These are phyloP conservation scores for Reticulitermes speratus DNA, from an alignment of 1,140 invertebrate genomes.

Conservation along the genomic window DNA sequence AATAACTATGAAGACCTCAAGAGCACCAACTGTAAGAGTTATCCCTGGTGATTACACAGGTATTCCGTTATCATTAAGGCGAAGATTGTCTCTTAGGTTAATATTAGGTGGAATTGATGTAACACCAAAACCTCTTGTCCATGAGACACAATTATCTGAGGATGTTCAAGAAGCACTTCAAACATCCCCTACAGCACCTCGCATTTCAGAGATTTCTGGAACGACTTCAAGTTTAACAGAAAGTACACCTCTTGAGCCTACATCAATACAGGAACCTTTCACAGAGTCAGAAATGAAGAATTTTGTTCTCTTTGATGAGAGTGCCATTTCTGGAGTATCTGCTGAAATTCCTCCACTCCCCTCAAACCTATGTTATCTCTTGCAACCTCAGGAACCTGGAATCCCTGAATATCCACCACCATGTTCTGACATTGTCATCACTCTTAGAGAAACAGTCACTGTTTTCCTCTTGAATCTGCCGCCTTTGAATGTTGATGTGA, in stretches of 20 bases:
- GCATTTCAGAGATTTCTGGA: background rate
- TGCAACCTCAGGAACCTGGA: background rate
- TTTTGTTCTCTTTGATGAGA: background rate
- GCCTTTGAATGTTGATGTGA: constrained; percentile 59
- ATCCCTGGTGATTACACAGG: background rate
- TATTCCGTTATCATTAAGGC: background rate
- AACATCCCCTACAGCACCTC: background rate
- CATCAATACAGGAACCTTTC: background rate
- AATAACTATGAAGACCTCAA: background rate
- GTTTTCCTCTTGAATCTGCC: constrained; percentile 62
- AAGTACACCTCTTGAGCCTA: background rate
- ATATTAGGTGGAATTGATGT: background rate
- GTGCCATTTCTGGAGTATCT: background rate
- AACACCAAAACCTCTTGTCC: background rate
- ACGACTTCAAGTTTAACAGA: background rate
- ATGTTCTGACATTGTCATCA: constrained; percentile 42
- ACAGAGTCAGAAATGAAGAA: constrained; percentile 12
- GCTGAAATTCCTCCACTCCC: background rate
- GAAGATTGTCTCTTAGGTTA: background rate
- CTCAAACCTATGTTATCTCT: background rate
- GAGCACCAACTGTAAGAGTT: background rate
- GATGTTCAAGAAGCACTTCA: background rate
- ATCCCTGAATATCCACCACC: background rate
- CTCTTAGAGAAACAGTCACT: constrained; percentile 64
- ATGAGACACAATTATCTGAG: background rate